These are phyloP conservation scores for Microplitis manilae DNA, from an alignment of 2,888 invertebrate species.

Conservation along the genomic window DNA sequence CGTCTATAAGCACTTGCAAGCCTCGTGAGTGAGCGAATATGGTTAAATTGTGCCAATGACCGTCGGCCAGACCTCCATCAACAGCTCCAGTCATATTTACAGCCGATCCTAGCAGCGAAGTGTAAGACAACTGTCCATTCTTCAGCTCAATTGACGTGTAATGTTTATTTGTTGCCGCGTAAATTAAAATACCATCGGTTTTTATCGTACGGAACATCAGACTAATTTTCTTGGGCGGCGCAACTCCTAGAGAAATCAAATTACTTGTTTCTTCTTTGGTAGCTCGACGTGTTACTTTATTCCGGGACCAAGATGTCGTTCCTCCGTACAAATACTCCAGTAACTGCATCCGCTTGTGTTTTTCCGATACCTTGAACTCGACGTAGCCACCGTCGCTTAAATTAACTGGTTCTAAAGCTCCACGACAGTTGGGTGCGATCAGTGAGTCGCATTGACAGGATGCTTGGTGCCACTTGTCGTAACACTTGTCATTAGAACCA, in stretches of 20 bases:
- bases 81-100: conserved; percentile 87
- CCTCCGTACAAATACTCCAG: conserved; percentile 85
- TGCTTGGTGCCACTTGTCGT: conserved; percentile 87
- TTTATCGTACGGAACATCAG: conserved; percentile 87
- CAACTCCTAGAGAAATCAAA: conserved; percentile 55
- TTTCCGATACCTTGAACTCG: conserved; percentile 83
- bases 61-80: conserved; percentile 80
- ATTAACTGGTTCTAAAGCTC: conserved; percentile 85
- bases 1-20: conserved; percentile 82
- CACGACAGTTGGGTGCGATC: conserved; percentile 85
- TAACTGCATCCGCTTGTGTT: conserved; percentile 89
- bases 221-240: conserved; percentile 82
- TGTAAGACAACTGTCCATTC: conserved; percentile 84
- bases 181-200: conserved; percentile 86
- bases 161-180: conserved; percentile 89
- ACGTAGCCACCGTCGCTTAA: conserved; percentile 85
- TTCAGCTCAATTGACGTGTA: conserved; percentile 87
- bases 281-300: conserved; percentile 54
- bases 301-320: conserved; percentile 78
- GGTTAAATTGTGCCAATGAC: conserved; percentile 91
- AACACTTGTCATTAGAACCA: conserved; percentile 80
- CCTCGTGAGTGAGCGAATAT: conserved; percentile 81
- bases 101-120: conserved; percentile 83
- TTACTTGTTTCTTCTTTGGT: conserved; percentile 50
- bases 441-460: conserved; percentile 82